These are phyloP conservation scores for Loxodonta africana DNA, from an alignment of 2,113 vertebrate species.

Conservation along the genomic window DNA sequence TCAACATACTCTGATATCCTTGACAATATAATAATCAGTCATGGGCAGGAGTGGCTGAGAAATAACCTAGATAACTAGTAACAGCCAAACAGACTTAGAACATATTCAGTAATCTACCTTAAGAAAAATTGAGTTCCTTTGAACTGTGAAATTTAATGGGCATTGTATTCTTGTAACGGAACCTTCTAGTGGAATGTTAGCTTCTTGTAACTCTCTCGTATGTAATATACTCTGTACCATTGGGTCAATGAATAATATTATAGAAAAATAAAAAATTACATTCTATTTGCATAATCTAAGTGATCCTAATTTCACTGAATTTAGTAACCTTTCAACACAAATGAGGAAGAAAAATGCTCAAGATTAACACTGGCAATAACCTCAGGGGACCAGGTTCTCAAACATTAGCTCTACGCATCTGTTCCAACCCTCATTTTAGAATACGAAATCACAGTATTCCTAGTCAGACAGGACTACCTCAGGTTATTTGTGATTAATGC, in stretches of 20 bases:
- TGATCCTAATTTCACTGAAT: neutral
- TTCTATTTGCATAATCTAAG: neutral
- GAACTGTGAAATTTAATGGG: neutral
- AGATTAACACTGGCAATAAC: neutral
- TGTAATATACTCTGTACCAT: neutral
- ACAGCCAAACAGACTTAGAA: no score
- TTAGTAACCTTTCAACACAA: neutral
- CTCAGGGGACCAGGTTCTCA: neutral
- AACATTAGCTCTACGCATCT: neutral
- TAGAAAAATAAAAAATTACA: neutral
- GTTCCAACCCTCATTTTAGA: neutral
- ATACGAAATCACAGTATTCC: neutral
- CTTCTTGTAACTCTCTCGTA: neutral
- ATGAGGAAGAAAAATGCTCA: neutral
- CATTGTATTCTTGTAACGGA: neutral
- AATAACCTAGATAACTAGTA: no score
- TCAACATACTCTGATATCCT: no score
- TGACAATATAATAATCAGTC: no score
- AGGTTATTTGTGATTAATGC: slow-evolving; percentile 11
- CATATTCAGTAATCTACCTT: no score
- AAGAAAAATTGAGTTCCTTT: neutral
- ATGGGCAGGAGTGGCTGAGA: no score
- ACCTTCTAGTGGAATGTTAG: neutral
- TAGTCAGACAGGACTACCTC: neutral
- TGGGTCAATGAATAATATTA: neutral